Conservation (phyloP, 2,113 vertebrate genomes). For the Sinocyclocheilus maitianheensis region DNA sequence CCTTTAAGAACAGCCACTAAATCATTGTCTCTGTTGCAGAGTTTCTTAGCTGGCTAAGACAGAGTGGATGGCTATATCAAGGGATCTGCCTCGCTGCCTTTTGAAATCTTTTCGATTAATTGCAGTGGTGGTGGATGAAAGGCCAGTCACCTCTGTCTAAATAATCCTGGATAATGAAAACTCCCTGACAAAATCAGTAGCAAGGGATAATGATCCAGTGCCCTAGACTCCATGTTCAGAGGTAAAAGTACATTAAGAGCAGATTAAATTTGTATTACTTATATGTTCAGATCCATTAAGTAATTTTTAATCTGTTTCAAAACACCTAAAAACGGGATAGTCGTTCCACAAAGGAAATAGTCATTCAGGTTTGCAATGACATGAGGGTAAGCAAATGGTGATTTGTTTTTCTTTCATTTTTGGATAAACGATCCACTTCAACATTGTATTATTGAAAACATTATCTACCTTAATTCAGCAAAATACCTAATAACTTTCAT, state of each 20-base stretch:
- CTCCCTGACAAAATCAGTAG: conserved; percentile 43
- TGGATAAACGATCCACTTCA: too few species aligned
- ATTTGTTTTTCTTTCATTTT: too few species aligned
- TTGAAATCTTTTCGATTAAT: conserved; percentile 74
- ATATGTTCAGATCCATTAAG: neutral
- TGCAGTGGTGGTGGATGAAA: conserved; percentile 65
- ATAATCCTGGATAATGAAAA: conserved; percentile 56
- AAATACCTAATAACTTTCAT: too few species aligned
- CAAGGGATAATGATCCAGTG: conserved; percentile 22
- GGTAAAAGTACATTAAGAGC: conserved; percentile 16
- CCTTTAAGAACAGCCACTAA: conserved; percentile 59
- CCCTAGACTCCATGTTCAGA: conserved; percentile 25
- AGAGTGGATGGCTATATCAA: conserved; percentile 68
- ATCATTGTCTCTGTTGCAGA: conserved; percentile 66
- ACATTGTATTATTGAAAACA: too few species aligned
- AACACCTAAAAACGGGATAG: too few species aligned
- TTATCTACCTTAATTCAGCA: too few species aligned
- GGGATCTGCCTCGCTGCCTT: conserved; percentile 69
- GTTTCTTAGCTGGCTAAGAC: conserved; percentile 63
- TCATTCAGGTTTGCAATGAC: too few species aligned
- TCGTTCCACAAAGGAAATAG: too few species aligned
- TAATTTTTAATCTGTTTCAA: neutral
- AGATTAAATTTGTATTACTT: neutral
- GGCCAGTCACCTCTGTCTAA: conserved; percentile 70
- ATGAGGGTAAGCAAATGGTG: too few species aligned